Base-by-base conservation (phyloP, 2,113 vertebrate species). In the Tachysurus fulvidraco region DNA sequence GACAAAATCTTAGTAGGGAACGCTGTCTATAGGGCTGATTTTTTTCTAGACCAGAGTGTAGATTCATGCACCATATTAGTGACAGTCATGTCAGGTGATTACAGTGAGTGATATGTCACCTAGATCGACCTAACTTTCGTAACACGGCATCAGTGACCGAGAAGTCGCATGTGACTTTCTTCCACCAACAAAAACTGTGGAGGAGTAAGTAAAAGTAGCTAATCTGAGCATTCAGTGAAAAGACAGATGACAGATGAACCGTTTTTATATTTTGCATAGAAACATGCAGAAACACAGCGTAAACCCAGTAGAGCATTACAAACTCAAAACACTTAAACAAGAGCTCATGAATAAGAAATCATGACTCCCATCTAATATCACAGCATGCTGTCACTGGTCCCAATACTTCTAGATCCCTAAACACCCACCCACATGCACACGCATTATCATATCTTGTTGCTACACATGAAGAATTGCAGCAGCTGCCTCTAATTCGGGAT, bases 401-500 rank as follows among this genome's bases (percentile, higher is more conserved):
- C 76, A 77, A 57, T 19, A 44, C 67, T 65, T 67, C 60, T 28
- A 12, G 16, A 41, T 19, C 46, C 76, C 76, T 79, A 36, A 65
- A 36, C 74, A 78, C 28, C 52, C 67, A 67, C 81, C 60, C 60
- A 83, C 25, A 78, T 54, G 25, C 46, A 52, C 25, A 52, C 30
- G n/a, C 14, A 60, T 59, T 74, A 54, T 77, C 57, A 67, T 77
- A 79, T 64, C 76, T 67, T 78, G 14, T 65, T 69, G 64, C 82
- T 36, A 25, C 64, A 69, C 57, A 77, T 52, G 59, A 79, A 30
- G 25, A 10, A 54, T 80, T n/a, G 21, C 60, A 9, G 60, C 84
- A 85, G 62, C 73, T 78, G 73, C 60, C n/a, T 65, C n/a, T 65
- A 78, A 85, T 85, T 78, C 50, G n/a, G 28, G 17, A 54, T 41